Conservation (phyloP, 2,113 vertebrate species). For the Echinops telfairi region DNA sequence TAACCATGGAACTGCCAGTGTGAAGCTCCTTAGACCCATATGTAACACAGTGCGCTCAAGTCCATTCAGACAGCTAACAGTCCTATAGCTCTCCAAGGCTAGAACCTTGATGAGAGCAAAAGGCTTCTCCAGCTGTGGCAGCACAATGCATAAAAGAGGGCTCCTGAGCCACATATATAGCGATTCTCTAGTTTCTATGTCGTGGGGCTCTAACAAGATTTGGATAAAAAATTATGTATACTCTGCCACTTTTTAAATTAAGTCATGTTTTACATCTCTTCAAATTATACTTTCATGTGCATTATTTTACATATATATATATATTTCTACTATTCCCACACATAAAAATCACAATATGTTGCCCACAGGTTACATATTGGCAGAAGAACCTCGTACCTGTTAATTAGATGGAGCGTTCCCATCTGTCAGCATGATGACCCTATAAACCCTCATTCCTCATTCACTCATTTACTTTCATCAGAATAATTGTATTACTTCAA, state of each 20-base stretch:
- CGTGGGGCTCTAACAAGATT: no score
- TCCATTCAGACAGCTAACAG: no score
- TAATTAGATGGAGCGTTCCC: background rate
- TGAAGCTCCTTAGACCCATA: no score
- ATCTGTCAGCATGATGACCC: background rate
- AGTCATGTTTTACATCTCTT: background rate
- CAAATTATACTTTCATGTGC: background rate
- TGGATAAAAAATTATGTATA: no score
- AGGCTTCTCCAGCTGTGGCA: no score
- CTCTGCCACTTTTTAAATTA: background rate
- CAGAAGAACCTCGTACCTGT: background rate
- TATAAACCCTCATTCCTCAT: background rate
- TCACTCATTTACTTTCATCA: background rate
- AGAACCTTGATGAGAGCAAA: no score
- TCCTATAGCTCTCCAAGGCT: no score
- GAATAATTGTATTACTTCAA: background rate
- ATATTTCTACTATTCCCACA: background rate
- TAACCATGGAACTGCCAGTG: no score
- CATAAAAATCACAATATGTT: background rate
- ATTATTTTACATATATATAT: conserved; percentile 3
- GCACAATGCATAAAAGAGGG: no score
- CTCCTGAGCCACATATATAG: no score
- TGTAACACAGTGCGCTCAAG: no score
- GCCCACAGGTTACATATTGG: background rate
- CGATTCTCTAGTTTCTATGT: no score